These are phyloP conservation scores for Hydrozoanthus tunicans DNA, from an alignment of 64 coral and sea anemone genomes.

Conservation along the genomic window DNA sequence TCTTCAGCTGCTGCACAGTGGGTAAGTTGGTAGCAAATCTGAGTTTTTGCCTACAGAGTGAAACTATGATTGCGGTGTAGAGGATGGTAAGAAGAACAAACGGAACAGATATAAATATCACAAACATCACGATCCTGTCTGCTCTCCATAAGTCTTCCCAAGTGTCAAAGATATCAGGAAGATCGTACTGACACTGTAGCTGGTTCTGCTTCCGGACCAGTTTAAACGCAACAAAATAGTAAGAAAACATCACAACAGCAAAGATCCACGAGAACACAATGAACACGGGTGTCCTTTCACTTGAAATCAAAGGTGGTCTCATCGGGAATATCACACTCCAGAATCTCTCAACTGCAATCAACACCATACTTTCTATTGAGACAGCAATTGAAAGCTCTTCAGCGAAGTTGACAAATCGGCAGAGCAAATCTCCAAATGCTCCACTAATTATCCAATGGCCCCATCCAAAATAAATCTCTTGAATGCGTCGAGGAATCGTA, in stretches of 20 bases:
- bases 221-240: slow-evolving; percentile 6
- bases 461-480: background rate
- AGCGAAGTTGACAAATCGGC: slow-evolving; percentile 50
- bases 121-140: background rate
- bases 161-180: background rate
- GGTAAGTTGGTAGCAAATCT: background rate
- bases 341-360: slow-evolving; percentile 68
- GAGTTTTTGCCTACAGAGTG: background rate
- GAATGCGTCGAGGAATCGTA: slow-evolving; percentile 40
- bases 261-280: slow-evolving; percentile 20
- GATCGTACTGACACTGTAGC: background rate
- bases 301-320: slow-evolving; percentile 10
- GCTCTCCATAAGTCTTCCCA: background rate
- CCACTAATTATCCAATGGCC: slow-evolving; percentile 22
- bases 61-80: background rate
- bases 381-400: slow-evolving; percentile 58
- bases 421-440: slow-evolving; percentile 21
- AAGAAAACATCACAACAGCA: background rate
- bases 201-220: background rate
- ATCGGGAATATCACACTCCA: slow-evolving; percentile 57
- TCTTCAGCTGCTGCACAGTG: background rate
- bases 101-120: background rate
- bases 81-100: background rate
- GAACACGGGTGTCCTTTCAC: background rate
- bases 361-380: slow-evolving; percentile 46